Conservation (phyloP, 2,888 invertebrate species). For the Leptinotarsa juncta region DNA sequence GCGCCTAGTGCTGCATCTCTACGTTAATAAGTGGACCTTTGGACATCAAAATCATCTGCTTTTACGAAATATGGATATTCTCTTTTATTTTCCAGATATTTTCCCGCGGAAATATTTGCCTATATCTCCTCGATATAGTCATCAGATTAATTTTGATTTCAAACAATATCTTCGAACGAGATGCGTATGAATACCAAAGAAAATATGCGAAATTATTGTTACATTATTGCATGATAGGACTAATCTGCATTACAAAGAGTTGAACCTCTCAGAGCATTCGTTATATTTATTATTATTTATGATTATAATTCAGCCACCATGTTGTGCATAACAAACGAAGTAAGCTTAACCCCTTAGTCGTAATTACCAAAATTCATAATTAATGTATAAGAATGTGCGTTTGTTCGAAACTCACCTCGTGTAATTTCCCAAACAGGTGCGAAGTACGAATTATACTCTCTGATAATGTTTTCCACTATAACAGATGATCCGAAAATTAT, state of each 20-base stretch:
- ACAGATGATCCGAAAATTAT: constrained; percentile 32
- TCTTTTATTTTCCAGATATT: too few species aligned
- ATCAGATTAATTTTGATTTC: too few species aligned
- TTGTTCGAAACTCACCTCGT: constrained; percentile 20
- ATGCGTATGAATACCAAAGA: neutral
- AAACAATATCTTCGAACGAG: neutral
- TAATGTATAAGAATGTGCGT: constrained; percentile 29
- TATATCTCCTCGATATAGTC: too few species aligned
- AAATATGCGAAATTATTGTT: neutral
- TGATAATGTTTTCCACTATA: constrained; percentile 19
- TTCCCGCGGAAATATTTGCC: too few species aligned
- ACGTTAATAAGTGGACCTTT: too few species aligned
- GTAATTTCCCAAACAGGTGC: constrained; percentile 30
- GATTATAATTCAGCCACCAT: neutral
- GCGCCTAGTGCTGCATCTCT: too few species aligned
- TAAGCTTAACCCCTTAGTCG: neutral
- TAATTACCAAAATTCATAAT: constrained; percentile 17
- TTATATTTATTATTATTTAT: neutral
- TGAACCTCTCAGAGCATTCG: neutral
- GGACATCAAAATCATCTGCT: too few species aligned
- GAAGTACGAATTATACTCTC: constrained; percentile 6
- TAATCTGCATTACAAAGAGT: neutral
- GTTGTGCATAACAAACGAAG: neutral
- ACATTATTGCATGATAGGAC: too few species aligned
- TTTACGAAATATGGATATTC: too few species aligned